Base-by-base conservation (phyloP, 2,888 invertebrate genomes). In the Drosophila ochracea region DNA sequence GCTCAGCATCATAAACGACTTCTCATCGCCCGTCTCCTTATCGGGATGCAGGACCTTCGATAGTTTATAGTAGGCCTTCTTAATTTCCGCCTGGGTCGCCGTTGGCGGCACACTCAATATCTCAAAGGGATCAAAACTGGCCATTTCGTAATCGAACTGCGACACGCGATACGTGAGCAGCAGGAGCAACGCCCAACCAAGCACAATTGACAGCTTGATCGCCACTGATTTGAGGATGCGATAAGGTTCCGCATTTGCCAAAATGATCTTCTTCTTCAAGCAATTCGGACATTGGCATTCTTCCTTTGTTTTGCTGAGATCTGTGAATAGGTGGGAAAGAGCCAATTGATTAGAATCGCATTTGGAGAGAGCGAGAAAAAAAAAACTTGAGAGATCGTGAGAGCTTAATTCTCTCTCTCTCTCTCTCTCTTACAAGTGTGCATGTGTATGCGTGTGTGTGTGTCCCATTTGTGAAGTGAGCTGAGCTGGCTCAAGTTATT, bases 51-150 rank as follows among this genome's bases (percentile, higher is more conserved):
- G 95, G 82, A 98, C 96, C 62, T 99, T 94, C 39, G 99, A 99
- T 66, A 99, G 95, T 93, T 97, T 97, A 71, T 98, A 96, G 93
- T 99, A 99, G 16, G 98, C 98, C 93, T 97, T 98, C 93, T 98
- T 99, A 60, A 99, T 98, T 91, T 98, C 98, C 31, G 95, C 94
- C 92, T 96, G 96, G 43, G 97, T 96, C 21, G 99, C 96, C 65
- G 97, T 98, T 73, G 97, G 95, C 64, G 98, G 97, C 80, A 99
- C 95, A 57, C 97, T 97, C 70, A 99, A 94, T 91, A 99, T 99
- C 92, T 98, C 97, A 94, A 98, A 99, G 0, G 99, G 99, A 95
- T 99, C 99, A 94, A 99, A 99, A 93, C 99, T 99, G 10, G 98
- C 97, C 96, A 98, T 98, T 94, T 99, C 99, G 94, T 98, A 98